These are phyloP conservation scores for Cinclus mexicanus DNA, from an alignment of 2,113 vertebrate genomes.

Conservation along the genomic window DNA sequence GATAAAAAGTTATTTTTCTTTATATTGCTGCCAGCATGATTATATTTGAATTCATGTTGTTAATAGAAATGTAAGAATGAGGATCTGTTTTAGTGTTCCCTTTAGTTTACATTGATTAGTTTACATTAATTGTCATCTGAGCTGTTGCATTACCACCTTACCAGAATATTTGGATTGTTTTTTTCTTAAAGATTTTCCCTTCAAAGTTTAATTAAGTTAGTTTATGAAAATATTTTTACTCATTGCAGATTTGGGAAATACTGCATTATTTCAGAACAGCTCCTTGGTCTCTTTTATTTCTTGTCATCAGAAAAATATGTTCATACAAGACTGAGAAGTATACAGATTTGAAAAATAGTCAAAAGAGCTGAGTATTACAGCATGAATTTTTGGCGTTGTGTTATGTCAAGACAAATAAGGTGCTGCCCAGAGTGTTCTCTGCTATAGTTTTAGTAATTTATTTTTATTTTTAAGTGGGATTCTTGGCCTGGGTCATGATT, in stretches of 20 bases:
- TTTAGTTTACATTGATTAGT: not conserved
- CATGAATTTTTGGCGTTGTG: not conserved
- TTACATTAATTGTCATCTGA: not conserved
- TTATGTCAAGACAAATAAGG: not conserved
- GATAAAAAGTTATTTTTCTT: not conserved
- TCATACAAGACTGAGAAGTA: not conserved
- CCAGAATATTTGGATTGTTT: not conserved
- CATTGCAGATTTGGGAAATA: not conserved
- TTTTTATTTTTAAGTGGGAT: not conserved
- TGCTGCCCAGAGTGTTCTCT: not conserved
- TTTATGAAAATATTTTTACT: not conserved
- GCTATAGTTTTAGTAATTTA: not conserved
- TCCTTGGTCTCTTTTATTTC: not conserved
- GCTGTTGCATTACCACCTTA: not conserved
- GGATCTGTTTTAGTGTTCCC: not conserved
- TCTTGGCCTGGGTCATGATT: not conserved
- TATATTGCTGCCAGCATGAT: not conserved
- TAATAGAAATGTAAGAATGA: not conserved
- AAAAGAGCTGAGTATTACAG: not conserved
- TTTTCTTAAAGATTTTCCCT: not conserved
- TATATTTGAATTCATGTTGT: not conserved
- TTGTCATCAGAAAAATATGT: not conserved
- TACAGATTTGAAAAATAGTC: not conserved
- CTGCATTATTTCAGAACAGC: not conserved
- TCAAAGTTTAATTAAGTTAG: not conserved